Conservation (phyloP, 2,888 invertebrate genomes). For the Mantis religiosa region DNA sequence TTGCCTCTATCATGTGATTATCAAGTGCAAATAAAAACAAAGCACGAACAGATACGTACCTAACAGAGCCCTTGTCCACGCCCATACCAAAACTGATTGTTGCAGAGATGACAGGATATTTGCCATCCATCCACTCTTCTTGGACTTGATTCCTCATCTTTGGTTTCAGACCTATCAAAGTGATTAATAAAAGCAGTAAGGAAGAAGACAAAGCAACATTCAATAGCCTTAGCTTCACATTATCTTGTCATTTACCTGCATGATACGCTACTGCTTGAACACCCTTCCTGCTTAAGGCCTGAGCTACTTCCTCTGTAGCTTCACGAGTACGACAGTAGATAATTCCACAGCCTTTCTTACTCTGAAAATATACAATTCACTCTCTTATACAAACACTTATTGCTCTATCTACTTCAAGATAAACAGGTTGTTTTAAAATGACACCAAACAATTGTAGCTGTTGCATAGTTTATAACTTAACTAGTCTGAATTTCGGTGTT, state of each 20-base stretch:
- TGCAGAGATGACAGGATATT: slow-evolving; percentile 86
- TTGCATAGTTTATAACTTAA: no score
- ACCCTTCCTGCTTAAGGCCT: slow-evolving; percentile 67
- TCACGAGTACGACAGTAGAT: slow-evolving; percentile 94
- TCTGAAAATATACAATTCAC: slow-evolving; percentile 12
- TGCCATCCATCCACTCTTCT: slow-evolving; percentile 88
- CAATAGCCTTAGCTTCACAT: slow-evolving; percentile 9
- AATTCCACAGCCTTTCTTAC: slow-evolving; percentile 56
- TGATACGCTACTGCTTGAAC: slow-evolving; percentile 82
- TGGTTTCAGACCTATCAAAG: slow-evolving; percentile 54
- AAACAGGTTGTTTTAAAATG: no score
- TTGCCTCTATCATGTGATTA: no score
- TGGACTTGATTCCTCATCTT: slow-evolving; percentile 74
- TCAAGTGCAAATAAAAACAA: no score
- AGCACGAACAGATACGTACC: slow-evolving; percentile 49
- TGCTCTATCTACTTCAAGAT: no score
- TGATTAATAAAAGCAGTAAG: not conserved
- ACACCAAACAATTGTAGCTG: no score
- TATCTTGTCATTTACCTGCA: slow-evolving; percentile 56
- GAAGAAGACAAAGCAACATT: not conserved
- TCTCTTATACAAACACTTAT: no score
- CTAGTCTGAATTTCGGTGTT: no score
- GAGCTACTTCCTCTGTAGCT: slow-evolving; percentile 79
- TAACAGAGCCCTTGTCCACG: slow-evolving; percentile 90
- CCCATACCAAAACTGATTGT: slow-evolving; percentile 99